These are phyloP conservation scores for Dipodomys spectabilis DNA, from an alignment of 2,113 vertebrate genomes.

Conservation along the genomic window DNA sequence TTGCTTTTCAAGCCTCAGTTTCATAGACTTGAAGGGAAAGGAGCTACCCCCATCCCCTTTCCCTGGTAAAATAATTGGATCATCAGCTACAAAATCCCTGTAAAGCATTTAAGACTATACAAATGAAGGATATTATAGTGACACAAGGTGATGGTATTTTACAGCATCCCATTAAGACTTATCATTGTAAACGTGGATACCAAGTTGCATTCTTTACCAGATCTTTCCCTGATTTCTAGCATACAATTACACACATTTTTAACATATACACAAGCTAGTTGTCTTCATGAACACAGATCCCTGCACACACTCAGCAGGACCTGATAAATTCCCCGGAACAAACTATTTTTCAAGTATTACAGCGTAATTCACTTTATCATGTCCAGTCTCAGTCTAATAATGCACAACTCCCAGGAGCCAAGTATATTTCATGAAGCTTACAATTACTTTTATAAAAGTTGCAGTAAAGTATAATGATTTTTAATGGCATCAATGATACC, in stretches of 20 bases:
- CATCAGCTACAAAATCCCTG: conserved; percentile 11
- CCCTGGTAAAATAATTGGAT: conserved; percentile 55
- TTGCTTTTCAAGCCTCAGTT: conserved; percentile 21
- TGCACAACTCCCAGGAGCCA: conserved; percentile 48
- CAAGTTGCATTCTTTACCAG: conserved; percentile 23
- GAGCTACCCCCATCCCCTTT: neutral
- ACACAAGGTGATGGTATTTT: conserved; percentile 65
- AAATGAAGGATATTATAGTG: conserved; percentile 69
- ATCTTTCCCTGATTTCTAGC: conserved; percentile 48
- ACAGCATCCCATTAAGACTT: conserved; percentile 57
- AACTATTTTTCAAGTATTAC: conserved; percentile 77
- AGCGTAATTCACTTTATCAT: conserved; percentile 67
- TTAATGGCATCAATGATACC: conserved; percentile 76
- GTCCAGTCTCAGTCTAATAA: conserved; percentile 62
- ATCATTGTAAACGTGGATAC: conserved; percentile 63
- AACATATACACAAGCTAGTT: conserved; percentile 44
- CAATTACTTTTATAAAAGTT: conserved; percentile 76
- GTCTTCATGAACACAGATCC: conserved; percentile 64
- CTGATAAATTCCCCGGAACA: conserved; percentile 61
- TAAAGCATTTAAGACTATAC: conserved; percentile 60
- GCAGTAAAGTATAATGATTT: conserved; percentile 80
- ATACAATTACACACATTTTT: conserved; percentile 28
- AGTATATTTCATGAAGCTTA: conserved; percentile 73
- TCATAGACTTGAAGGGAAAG: neutral
- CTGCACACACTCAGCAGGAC: conserved; percentile 56